A percentile compares a stretch with the other conserved stretches of the same genome.
phyloP scores from a whole-genome alignment of 2,888 invertebrate genomes.

The Zelleria hepariella region DNA sequence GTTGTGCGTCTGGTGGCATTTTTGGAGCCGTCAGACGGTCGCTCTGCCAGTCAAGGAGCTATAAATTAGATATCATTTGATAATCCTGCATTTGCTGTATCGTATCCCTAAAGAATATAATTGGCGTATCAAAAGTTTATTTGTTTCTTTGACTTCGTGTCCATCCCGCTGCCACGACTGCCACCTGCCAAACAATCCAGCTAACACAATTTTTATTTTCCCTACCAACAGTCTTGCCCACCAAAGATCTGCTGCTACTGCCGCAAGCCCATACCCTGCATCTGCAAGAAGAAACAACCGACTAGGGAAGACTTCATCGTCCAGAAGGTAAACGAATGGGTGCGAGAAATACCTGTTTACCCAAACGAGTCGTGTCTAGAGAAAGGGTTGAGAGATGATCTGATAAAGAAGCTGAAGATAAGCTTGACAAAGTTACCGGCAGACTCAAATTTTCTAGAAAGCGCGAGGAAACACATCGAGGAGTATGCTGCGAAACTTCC shows the following conservation, averaged over 20 bases:
- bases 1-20: too few relatives aligned
- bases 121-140: too few relatives aligned
- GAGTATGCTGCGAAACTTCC: slow-evolving; percentile 24
- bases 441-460: slow-evolving; percentile 19
- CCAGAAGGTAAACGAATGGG: slow-evolving; percentile 25
- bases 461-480: slow-evolving; percentile 19
- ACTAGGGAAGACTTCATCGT: slow-evolving; percentile 12
- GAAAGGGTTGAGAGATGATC: slow-evolving; percentile 18
- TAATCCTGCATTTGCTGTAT: too few relatives aligned
- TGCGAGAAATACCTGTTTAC: slow-evolving; percentile 26
- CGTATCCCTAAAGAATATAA: too few relatives aligned
- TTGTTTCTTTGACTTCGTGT: too few relatives aligned
- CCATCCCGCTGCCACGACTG: too few relatives aligned
- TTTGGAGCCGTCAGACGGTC: too few relatives aligned
- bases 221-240: not conserved
- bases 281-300: slow-evolving; percentile 6
- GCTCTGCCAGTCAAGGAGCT: too few relatives aligned
- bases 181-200: too few relatives aligned
- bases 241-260: slow-evolving; percentile 15
- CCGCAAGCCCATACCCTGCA: slow-evolving; percentile 15
- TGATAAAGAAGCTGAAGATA: slow-evolving; percentile 19
- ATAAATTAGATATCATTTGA: too few relatives aligned
- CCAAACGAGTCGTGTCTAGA: slow-evolving; percentile 19
- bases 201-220: not conserved
- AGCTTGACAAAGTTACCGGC: slow-evolving; percentile 18